Evolutionary conservation across 2,888 invertebrate species (phyloP).

Genomic region (Andrena bicolor): DNA sequence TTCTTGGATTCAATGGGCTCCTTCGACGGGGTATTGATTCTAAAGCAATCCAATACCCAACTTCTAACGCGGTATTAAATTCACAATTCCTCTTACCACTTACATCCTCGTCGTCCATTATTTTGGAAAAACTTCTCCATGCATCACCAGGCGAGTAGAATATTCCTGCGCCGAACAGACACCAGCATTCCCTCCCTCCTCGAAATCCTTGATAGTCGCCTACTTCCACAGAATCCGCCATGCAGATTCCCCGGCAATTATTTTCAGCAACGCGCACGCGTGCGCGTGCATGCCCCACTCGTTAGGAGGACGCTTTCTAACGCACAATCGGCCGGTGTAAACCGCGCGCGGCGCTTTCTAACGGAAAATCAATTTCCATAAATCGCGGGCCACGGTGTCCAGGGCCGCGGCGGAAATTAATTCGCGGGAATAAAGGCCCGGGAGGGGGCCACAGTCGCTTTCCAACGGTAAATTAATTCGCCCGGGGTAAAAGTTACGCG

Average conservation of each 20-base stretch:
- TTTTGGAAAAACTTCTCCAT: too few species aligned
- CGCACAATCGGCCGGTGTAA: not conserved
- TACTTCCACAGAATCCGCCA: not conserved
- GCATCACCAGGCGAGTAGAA: not conserved
- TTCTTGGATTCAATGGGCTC: too few species aligned
- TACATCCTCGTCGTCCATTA: too few species aligned
- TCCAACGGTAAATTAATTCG: slow-evolving; percentile 58
- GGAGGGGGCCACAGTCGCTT: slow-evolving; percentile 10
- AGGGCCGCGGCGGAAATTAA: slow-evolving; percentile 23
- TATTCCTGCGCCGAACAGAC: not conserved
- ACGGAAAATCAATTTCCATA: slow-evolving; percentile 53
- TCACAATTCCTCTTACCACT: too few species aligned
- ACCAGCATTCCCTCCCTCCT: not conserved
- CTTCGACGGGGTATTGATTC: too few species aligned
- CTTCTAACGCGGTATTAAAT: too few species aligned
- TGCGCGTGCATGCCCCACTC: not conserved
- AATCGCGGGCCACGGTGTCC: slow-evolving; percentile 23
- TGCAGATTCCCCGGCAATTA: not conserved
- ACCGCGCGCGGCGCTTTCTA: slow-evolving; percentile 13
- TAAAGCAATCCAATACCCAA: too few species aligned
- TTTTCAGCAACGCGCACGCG: not conserved
- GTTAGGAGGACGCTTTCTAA: slow-evolving; percentile 26
- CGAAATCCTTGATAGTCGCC: not conserved
- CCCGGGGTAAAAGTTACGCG: slow-evolving; percentile 34
- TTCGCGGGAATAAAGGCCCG: slow-evolving; percentile 18